phyloP scores from a whole-genome alignment of 1,140 invertebrate genomes.

The Pseudomyrmex flavicornis region DNA sequence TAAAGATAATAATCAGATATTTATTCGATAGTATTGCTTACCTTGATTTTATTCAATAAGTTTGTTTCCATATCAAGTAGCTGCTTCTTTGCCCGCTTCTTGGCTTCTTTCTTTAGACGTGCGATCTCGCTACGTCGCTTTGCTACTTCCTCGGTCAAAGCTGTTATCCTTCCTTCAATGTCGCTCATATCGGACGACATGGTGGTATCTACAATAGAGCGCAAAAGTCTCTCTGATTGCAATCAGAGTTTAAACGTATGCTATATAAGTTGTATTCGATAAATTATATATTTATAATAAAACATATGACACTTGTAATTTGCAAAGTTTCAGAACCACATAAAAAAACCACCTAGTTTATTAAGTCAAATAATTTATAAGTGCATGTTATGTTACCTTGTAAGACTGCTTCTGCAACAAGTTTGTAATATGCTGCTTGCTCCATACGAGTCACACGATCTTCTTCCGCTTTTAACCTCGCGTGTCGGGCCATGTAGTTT shows the following conservation, averaged over 20 bases:
- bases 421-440: slow-evolving; percentile 80
- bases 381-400: slow-evolving; percentile 75
- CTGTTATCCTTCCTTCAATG: slow-evolving; percentile 82
- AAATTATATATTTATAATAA: background rate
- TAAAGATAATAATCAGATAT: slow-evolving; percentile 37
- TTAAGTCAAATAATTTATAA: background rate
- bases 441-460: slow-evolving; percentile 83
- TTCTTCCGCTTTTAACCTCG: slow-evolving; percentile 81
- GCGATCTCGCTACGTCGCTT: slow-evolving; percentile 82
- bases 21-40: slow-evolving; percentile 56
- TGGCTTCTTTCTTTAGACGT: slow-evolving; percentile 80
- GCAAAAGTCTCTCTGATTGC: slow-evolving; percentile 47
- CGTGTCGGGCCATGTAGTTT: slow-evolving; percentile 84
- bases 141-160: slow-evolving; percentile 81
- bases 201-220: slow-evolving; percentile 78
- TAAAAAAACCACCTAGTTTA: too few relatives aligned
- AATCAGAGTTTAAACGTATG: slow-evolving; percentile 42
- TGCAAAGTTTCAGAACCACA: too few relatives aligned
- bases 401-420: slow-evolving; percentile 81
- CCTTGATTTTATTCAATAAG: slow-evolving; percentile 83
- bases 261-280: background rate
- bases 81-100: slow-evolving; percentile 81
- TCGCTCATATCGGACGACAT: slow-evolving; percentile 83
- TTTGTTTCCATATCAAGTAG: slow-evolving; percentile 82
- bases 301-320: too few relatives aligned